Percentiles rank a stretch among this genome's conserved stretches.
These are phyloP conservation scores for Micropterix aruncella DNA, from an alignment of 2,888 invertebrate species.

Conservation along the genomic window DNA sequence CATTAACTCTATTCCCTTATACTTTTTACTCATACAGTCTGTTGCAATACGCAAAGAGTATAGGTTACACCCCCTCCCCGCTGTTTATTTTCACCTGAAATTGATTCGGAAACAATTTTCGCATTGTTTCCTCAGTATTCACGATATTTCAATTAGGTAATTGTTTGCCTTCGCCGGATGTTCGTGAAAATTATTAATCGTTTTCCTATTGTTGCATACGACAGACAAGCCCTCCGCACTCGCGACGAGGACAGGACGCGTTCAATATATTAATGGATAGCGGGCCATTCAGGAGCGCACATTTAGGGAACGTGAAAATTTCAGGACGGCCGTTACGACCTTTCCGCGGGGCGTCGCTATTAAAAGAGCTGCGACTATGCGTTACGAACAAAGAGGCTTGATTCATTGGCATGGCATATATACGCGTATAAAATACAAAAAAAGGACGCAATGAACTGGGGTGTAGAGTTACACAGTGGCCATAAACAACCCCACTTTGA, in stretches of 20 bases:
- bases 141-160: neutral
- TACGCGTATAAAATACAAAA: no score
- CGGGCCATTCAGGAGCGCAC: neutral
- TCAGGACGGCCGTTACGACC: neutral
- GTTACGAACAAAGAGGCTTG: neutral
- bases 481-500: no score
- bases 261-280: neutral
- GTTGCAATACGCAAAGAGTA: no score
- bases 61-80: no score
- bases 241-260: neutral
- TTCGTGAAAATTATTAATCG: neutral
- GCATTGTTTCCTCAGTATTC: no score
- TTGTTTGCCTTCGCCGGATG: neutral
- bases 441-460: no score
- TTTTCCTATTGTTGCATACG: neutral
- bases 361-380: neutral
- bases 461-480: no score
- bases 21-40: no score
- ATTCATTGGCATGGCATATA: neutral
- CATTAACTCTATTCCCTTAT: no score
- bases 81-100: no score
- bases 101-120: no score
- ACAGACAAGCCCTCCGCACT: neutral
- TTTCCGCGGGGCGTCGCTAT: neutral
- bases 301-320: neutral